A percentile compares a stretch with the other conserved stretches of the same genome.
Evolutionary conservation across 2,888 invertebrate species (phyloP).

Genomic region (Diabrotica balteata): DNA sequence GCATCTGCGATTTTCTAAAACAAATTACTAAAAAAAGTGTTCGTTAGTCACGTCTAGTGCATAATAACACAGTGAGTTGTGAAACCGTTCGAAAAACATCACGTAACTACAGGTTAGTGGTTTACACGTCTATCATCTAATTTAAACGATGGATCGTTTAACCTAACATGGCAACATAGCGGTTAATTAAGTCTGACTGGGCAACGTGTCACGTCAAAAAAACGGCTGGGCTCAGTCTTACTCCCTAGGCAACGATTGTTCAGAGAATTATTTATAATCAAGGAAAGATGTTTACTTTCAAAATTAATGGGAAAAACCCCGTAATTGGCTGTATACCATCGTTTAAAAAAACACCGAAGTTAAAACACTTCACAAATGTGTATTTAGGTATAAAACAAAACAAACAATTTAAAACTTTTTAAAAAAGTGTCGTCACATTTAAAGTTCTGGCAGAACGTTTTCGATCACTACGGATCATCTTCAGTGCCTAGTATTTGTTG

Average conservation of each 20-base stretch:
- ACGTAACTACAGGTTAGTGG: conserved; percentile 28
- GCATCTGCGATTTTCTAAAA: conserved; percentile 15
- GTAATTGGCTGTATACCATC: no score
- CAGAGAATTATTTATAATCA: background rate
- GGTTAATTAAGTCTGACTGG: conserved; percentile 19
- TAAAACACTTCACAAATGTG: no score
- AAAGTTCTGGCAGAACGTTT: no score
- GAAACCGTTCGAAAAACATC: conserved; percentile 26
- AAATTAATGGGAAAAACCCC: no score
- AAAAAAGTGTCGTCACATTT: no score
- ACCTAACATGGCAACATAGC: conserved; percentile 24
- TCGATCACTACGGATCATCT: no score
- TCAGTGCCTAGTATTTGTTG: no score
- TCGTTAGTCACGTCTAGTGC: conserved; percentile 19
- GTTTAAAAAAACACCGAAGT: no score
- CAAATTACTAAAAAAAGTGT: conserved; percentile 13
- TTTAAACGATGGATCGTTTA: conserved; percentile 28
- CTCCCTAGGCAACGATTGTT: background rate
- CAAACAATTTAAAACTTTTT: no score
- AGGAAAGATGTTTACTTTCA: no score
- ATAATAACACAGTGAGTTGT: conserved; percentile 24
- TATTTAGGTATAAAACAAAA: no score
- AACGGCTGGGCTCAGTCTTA: background rate
- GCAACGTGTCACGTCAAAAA: conserved; percentile 18
- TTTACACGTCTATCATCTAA: conserved; percentile 33